These are phyloP conservation scores for Apostichopus japonicus DNA, from an alignment of 35 echinoderm and acorn worm genomes.

Conservation along the genomic window DNA sequence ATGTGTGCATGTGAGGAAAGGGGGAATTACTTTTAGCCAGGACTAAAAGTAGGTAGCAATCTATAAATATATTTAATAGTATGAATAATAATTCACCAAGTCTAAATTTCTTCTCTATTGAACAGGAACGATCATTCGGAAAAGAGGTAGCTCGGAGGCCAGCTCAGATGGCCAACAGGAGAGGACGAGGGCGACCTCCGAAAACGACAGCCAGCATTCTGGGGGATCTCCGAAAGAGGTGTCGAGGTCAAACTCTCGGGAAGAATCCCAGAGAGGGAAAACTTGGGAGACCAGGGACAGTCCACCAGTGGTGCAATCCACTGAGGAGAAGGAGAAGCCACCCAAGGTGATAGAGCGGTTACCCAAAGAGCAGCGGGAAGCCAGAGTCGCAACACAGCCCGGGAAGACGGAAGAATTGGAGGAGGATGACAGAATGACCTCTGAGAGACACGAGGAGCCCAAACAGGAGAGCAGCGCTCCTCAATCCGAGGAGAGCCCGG, in stretches of 20 bases:
- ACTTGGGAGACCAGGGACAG: constrained; percentile 35
- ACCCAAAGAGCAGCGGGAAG: constrained; percentile 36
- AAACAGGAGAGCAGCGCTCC: not conserved
- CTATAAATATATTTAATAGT: no score
- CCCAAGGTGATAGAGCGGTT: constrained; percentile 34
- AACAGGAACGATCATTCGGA: constrained; percentile 44
- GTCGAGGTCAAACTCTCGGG: constrained; percentile 44
- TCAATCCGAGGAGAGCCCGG: not conserved
- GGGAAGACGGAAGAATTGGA: not conserved
- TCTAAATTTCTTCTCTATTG: not conserved
- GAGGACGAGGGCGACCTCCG: constrained; percentile 21
- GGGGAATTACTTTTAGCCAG: no score
- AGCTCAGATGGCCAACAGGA: constrained; percentile 60
- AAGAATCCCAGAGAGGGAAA: constrained; percentile 24
- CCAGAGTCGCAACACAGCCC: not conserved
- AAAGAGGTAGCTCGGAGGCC: constrained; percentile 39
- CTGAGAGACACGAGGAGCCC: not conserved
- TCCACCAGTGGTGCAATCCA: constrained; percentile 19
- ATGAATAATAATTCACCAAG: not conserved
- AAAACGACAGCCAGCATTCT: constrained; percentile 44
- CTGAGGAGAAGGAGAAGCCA: not conserved
- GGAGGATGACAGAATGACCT: not conserved
- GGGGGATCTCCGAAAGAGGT: constrained; percentile 42
- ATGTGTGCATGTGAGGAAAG: no score
- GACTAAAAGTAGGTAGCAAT: not conserved